Percentiles rank a stretch among this genome's conserved stretches.
phyloP scores from a whole-genome alignment of 2,113 vertebrate genomes.

The Hydrochoerus hydrochaeris region DNA sequence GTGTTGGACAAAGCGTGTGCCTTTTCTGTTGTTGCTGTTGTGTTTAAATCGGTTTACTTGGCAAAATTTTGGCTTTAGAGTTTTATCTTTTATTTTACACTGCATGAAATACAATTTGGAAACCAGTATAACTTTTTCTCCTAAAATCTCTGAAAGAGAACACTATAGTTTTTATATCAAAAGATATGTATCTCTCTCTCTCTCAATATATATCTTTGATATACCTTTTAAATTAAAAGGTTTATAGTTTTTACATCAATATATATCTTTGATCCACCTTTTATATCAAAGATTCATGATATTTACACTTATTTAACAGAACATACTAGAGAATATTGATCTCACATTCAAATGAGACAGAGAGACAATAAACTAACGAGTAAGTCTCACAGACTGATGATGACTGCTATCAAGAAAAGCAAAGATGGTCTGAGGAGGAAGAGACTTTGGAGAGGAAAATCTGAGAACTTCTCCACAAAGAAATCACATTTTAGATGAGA shows the following conservation, averaged over 20 bases:
- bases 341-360: neutral
- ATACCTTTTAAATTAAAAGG: too few relatives aligned
- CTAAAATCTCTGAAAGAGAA: slow-evolving; percentile 32
- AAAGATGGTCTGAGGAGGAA: neutral
- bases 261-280: too few relatives aligned
- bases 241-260: too few relatives aligned
- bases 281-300: neutral
- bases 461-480: neutral
- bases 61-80: neutral
- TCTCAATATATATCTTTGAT: too few relatives aligned
- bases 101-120: neutral
- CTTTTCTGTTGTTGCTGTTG: neutral
- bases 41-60: slow-evolving; percentile 19
- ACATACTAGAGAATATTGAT: neutral
- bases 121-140: slow-evolving; percentile 11
- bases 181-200: too few relatives aligned
- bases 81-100: slow-evolving; percentile 35
- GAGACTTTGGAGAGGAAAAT: neutral
- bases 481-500: neutral
- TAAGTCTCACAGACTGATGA: neutral
- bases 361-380: neutral
- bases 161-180: neutral
- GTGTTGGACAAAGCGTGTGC: neutral
- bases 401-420: neutral
- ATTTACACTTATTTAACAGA: slow-evolving; percentile 36